Evolutionary conservation across 2,797 vertebrate species (phyloP).

Genomic region (Salarias fasciatus): DNA sequence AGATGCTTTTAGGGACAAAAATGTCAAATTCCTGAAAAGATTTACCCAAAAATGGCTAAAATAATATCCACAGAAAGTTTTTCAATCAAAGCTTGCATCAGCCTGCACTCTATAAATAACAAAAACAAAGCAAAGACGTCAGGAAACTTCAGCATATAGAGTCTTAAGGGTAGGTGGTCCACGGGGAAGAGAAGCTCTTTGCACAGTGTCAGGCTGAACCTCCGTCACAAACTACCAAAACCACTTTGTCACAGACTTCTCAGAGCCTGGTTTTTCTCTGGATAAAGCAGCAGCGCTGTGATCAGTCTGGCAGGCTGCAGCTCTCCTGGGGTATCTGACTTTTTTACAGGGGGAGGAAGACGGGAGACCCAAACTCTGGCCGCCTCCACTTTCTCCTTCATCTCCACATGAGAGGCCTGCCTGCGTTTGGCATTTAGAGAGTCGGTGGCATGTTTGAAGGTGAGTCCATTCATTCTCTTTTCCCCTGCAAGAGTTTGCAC

Average conservation of each 20-base stretch:
- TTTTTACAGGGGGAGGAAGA: constrained; percentile 46
- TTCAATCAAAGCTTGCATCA: constrained; percentile 2
- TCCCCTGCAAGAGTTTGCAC: constrained; percentile 31
- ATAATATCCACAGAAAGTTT: neutral
- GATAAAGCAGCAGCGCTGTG: constrained; percentile 48
- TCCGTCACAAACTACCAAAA: constrained; percentile 59
- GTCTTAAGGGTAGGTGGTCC: constrained; percentile 35
- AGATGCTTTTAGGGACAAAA: neutral
- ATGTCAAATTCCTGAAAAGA: constrained; percentile 7
- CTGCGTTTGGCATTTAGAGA: constrained; percentile 59
- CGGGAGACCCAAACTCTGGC: constrained; percentile 40
- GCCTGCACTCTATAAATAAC: neutral
- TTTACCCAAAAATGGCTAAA: neutral
- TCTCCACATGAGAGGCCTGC: constrained; percentile 57
- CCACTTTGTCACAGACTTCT: constrained; percentile 64
- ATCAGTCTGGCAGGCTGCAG: constrained; percentile 58
- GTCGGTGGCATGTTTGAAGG: constrained; percentile 56
- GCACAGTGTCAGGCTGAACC: constrained; percentile 49
- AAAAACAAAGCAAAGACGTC: constrained; percentile 10
- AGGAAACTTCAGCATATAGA: constrained; percentile 23
- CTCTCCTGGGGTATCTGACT: constrained; percentile 57
- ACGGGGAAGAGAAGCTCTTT: constrained; percentile 31
- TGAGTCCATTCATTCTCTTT: constrained; percentile 53
- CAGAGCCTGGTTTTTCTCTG: constrained; percentile 50
- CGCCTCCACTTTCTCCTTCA: constrained; percentile 54